Base-by-base conservation (phyloP, 2,797 vertebrate species). In the Lacerta agilis region DNA sequence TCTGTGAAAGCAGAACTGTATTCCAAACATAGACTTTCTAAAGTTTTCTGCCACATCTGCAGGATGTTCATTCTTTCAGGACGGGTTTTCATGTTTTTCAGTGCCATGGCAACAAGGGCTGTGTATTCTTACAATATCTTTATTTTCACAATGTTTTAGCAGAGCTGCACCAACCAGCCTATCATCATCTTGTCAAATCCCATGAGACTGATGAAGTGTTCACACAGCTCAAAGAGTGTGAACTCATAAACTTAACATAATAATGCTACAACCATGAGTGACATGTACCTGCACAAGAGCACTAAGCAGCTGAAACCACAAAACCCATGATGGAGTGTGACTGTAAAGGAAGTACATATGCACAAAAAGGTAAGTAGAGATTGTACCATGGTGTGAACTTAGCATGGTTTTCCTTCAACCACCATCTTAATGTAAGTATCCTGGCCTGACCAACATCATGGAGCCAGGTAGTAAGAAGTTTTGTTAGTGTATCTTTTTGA, bases 141-240 rank as follows among this genome's bases (percentile, higher is more conserved):
- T 55, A 73, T 33, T 36, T 73, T 84, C 45, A 84, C 11, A 84
- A 58, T 73, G 55, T 84, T 84, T 84, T 61, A 84, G 72, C 23
- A 73, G 33, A 58, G 25, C 45, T 84, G 15, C 23, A 75, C n/a
- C 45, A 58, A 73, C 58, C 33, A 55, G 38, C 36, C 36, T 84
- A 33, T 58, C 8, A 17, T 41, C 49, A 33, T 18, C 1, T 84
- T 27, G 7, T 69, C 64, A 82, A 20, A 82, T 67, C 25, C 64
- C 64, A 77, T 77, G 58, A n/a, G 25, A 38, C 8, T 29, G 49
- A 75, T 84, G 49, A 61, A 75, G 71, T 25, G 41, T 41, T 76
- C 11, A 5, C 55, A 76, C 36, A n/a, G 55, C 58, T 20, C 25
- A 11, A 58, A 58, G 33, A 13, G 66, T 27, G 66, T 29, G 77